Base-by-base conservation (phyloP, 2,888 invertebrate genomes). In the Oligia fasciuncula region DNA sequence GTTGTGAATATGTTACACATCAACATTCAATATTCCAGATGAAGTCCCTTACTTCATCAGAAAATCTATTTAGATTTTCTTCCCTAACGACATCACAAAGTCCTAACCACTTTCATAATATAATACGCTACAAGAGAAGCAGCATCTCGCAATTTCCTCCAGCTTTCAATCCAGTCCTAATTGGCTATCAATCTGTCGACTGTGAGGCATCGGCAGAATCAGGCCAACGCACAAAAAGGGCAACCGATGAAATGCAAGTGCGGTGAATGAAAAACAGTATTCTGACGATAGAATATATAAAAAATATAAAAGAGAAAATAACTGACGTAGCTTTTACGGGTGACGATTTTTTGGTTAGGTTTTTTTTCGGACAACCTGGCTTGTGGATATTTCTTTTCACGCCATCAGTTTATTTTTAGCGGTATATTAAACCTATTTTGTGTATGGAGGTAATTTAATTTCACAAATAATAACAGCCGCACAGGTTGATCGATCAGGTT, bases 221-320 rank as follows among this genome's bases (percentile, higher is more conserved):
- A 85, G 83, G 80, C 72, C 79, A 87, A 40, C 73, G 74, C 79
- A 84, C 81, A 84, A 89, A 90, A 90, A 87, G 67, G 19, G 62
- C 80, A 76, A 66, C 67, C 83, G 75, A 89, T 89, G 87, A 84
- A 89, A 86, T 84, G 83, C 88, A 88, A 90, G 86, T 85, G 84
- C 80, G 85, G 71, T 81, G 85, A 85, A 89, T 87, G 79, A 91
- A 90, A 88, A 89, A 84, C 84, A 75, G 77, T 85, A 80, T 82
- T 83, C 84, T 71, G 80, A 67, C 79, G 74, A 83, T 84, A 74
- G 73, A 86, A 29, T 29, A 29, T 68, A 73, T 79, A 84, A 87
- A 85, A 85, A 76, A 78, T 71, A 73, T 85, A 74, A 68, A 78
- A 82, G 69, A 71, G 69, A 77, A 83, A 81, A 89, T 76, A 79